These are phyloP conservation scores for Tapera naevia DNA, from an alignment of 2,797 vertebrate species.

Conservation along the genomic window DNA sequence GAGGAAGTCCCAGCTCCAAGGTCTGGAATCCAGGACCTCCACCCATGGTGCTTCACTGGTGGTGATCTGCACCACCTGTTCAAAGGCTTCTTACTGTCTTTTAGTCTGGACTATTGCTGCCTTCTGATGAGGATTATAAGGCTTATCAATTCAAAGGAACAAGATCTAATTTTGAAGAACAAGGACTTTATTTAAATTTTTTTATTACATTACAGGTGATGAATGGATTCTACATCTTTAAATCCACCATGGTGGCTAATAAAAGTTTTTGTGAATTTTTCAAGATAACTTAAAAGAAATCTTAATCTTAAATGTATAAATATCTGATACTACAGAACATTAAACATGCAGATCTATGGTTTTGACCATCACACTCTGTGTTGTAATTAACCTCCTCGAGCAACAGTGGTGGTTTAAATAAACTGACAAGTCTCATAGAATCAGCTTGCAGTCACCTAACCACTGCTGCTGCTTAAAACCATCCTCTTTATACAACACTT, in stretches of 20 bases:
- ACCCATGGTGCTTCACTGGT: background rate
- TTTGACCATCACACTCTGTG: background rate
- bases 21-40: background rate
- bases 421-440: background rate
- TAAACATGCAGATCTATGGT: background rate
- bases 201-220: background rate
- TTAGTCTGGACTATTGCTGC: background rate
- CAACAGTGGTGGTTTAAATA: background rate
- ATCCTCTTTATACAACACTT: background rate
- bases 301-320: background rate
- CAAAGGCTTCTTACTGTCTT: background rate
- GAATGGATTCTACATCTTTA: background rate
- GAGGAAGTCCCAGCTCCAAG: background rate
- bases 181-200: background rate
- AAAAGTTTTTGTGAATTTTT: background rate
- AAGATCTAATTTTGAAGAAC: background rate
- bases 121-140: background rate
- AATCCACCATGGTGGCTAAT: background rate
- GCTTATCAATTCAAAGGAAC: background rate
- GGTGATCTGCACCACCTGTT: background rate
- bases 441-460: background rate
- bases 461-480: background rate
- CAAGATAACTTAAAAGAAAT: background rate
- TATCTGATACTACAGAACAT: background rate
- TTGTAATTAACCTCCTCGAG: background rate